Percentiles rank a stretch among this genome's conserved stretches.
These are phyloP conservation scores for Colletes collaris DNA, from an alignment of 2,888 invertebrate genomes.

Conservation along the genomic window DNA sequence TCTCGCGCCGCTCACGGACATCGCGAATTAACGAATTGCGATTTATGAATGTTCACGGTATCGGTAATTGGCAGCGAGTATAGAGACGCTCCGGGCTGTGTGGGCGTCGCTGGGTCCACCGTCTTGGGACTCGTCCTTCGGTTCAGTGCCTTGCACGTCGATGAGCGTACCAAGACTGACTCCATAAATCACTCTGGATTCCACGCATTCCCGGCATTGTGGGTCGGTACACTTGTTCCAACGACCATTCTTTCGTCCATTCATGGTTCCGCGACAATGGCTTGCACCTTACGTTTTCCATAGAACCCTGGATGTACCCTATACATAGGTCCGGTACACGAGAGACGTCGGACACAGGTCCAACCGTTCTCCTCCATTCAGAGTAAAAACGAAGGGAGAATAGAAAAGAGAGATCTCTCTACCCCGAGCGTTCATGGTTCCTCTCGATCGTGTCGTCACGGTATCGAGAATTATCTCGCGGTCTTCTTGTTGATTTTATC, in stretches of 20 bases:
- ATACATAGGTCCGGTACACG: slow-evolving; percentile 22
- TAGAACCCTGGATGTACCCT: slow-evolving; percentile 50
- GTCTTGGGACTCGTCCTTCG: slow-evolving; percentile 24
- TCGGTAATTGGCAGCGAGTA: slow-evolving; percentile 69
- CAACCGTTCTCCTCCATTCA: slow-evolving; percentile 65
- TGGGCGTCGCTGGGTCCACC: slow-evolving; percentile 49
- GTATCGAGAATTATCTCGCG: slow-evolving; percentile 74
- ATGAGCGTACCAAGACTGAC: slow-evolving; percentile 55
- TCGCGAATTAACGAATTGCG: slow-evolving; percentile 71
- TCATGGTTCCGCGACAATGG: slow-evolving; percentile 78
- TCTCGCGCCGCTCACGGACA: slow-evolving; percentile 46
- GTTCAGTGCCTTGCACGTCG: slow-evolving; percentile 33
- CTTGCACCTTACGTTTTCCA: slow-evolving; percentile 78
- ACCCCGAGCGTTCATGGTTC: slow-evolving; percentile 1
- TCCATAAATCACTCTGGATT: slow-evolving; percentile 77
- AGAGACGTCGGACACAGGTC: slow-evolving; percentile 43
- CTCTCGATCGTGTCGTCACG: slow-evolving; percentile 66
- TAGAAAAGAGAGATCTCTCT: slow-evolving; percentile 48
- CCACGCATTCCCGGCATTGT: slow-evolving; percentile 74
- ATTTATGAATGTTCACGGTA: slow-evolving; percentile 68
- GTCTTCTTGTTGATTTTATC: slow-evolving; percentile 79
- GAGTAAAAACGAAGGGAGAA: slow-evolving; percentile 41
- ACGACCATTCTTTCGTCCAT: slow-evolving; percentile 75
- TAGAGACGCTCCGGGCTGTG: slow-evolving; percentile 54
- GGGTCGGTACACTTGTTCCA: slow-evolving; percentile 79